These are phyloP conservation scores for Ephydatia muelleri DNA, from an alignment of 37 sponge, comb jelly and placozoan genomes.

Conservation along the genomic window DNA sequence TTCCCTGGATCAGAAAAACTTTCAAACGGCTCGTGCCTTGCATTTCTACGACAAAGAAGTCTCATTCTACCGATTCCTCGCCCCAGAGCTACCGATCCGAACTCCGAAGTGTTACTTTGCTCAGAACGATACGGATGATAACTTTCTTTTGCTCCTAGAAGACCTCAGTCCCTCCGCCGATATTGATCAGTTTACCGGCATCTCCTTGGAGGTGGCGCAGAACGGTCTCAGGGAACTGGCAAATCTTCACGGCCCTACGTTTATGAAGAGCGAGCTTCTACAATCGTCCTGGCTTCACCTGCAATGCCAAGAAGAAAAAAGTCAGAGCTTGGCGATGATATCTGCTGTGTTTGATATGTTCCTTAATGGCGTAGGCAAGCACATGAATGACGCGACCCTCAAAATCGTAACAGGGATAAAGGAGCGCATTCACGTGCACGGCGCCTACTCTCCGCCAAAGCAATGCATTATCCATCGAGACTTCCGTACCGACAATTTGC, in stretches of 20 bases:
- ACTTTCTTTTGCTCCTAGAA: neutral
- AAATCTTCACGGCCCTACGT: neutral
- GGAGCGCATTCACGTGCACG: neutral
- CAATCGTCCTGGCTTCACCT: neutral
- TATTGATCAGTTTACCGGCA: neutral
- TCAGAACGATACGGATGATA: neutral
- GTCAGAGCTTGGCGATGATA: neutral
- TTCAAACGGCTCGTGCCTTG: neutral
- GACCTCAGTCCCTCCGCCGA: neutral
- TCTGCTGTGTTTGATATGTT: neutral
- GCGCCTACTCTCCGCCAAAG: neutral
- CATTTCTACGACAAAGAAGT: neutral
- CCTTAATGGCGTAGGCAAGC: neutral
- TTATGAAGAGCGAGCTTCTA: neutral
- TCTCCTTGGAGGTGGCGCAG: neutral
- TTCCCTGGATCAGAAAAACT: neutral
- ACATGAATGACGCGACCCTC: neutral
- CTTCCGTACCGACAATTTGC: neutral
- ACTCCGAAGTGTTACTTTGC: neutral
- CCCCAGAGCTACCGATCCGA: neutral
- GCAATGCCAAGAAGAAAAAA: neutral
- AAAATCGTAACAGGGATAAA: neutral
- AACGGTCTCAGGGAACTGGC: neutral
- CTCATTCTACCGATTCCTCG: neutral
- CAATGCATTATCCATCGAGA: neutral